Percentiles rank a stretch among this genome's conserved stretches.
Evolutionary conservation across 2,113 vertebrate genomes (phyloP).

Genomic region (Copsychus sechellarum): DNA sequence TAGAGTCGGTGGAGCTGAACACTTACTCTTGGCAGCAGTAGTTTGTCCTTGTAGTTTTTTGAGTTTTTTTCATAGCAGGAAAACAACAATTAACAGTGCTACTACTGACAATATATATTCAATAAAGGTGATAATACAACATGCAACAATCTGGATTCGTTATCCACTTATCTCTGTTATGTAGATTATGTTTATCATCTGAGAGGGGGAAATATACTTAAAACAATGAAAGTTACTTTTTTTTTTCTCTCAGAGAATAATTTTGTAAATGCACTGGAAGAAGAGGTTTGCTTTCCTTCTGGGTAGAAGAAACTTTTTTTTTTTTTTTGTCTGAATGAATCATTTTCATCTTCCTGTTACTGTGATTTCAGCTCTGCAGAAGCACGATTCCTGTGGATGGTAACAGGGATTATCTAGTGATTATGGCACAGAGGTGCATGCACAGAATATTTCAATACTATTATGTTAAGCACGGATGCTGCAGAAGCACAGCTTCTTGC

Average conservation of each 20-base stretch:
- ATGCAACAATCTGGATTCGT: neutral
- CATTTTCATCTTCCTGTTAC: neutral
- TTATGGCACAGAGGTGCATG: conserved; percentile 10
- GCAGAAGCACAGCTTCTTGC: neutral
- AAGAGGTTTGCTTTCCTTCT: neutral
- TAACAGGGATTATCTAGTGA: conserved; percentile 34
- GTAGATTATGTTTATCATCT: neutral
- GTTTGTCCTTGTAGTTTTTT: neutral
- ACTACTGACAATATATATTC: neutral
- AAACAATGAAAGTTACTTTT: neutral
- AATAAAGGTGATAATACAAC: neutral
- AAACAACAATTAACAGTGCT: neutral
- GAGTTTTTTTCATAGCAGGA: neutral
- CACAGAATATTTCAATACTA: conserved; percentile 16
- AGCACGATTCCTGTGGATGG: conserved; percentile 5
- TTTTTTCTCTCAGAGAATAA: neutral
- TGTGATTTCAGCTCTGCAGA: conserved; percentile 9
- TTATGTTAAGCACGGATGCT: neutral
- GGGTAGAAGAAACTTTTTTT: neutral
- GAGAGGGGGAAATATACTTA: neutral
- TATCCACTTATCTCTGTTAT: neutral
- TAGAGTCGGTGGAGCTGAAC: neutral
- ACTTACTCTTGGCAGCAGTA: neutral
- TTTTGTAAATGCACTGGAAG: neutral
- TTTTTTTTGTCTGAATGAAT: neutral